Conservation (phyloP, 1,140 invertebrate species). For the Trichomalopsis sarcophagae region DNA sequence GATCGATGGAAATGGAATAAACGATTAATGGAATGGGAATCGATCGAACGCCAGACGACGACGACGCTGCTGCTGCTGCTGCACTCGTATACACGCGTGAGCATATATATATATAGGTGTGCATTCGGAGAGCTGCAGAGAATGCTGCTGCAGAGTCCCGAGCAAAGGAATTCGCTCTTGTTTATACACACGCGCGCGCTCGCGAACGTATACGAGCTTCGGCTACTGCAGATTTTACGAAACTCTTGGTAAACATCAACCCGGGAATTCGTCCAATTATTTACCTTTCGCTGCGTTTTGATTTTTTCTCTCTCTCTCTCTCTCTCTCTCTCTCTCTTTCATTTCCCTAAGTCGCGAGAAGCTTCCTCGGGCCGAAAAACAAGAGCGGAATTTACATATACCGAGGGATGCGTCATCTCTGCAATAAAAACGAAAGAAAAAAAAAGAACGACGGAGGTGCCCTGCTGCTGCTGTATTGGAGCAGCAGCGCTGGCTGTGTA, state of each 20-base stretch:
- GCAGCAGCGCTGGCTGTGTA: conserved; percentile 53
- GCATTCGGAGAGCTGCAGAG: not conserved
- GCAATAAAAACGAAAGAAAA: not conserved
- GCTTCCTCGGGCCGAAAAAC: not conserved
- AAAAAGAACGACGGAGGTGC: not conserved
- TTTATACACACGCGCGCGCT: not conserved
- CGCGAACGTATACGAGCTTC: not conserved
- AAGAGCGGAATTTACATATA: not conserved
- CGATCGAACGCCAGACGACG: conserved; percentile 22
- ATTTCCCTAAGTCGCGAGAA: not conserved
- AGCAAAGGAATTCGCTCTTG: conserved; percentile 6
- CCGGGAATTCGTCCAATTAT: conserved; percentile 22
- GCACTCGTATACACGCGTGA: not conserved
- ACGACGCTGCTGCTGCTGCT: not conserved
- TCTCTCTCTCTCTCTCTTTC: not conserved
- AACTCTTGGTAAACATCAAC: conserved; percentile 15
- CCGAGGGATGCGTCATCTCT: not conserved
- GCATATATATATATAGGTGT: not conserved
- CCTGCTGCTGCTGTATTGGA: not conserved
- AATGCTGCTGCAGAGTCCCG: not conserved
- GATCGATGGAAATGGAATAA: conserved; percentile 50
- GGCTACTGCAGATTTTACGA: conserved; percentile 8
- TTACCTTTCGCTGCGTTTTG: not conserved
- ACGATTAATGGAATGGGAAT: conserved; percentile 43
- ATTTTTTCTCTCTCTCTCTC: not conserved